Base-by-base conservation (phyloP, 2,113 vertebrate species). In the Oncorhynchus nerka region DNA sequence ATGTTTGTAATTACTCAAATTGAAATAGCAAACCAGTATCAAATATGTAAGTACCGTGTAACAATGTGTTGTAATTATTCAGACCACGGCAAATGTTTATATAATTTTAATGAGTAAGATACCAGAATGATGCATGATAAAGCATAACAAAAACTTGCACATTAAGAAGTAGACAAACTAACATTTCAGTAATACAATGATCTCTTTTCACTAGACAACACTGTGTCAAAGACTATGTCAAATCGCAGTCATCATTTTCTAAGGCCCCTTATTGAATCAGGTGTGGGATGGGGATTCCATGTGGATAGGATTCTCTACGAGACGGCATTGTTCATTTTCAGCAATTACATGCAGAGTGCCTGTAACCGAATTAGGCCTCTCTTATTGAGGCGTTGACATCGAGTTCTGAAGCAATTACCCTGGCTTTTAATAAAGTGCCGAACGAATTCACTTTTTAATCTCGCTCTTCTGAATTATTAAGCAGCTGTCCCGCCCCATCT, bases 401-500 rank as follows among this genome's bases (percentile, higher is more conserved):
- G 71, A 82, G 83, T 86, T 92, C 89, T 91, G 89, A 92, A 91
- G 91, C 92, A 93, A 94, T 94, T 93, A 93, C 91, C 77, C 77
- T 32, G 71, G 67, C 87, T 92, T 93, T 91, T 93, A 94, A 94
- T 94, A 94, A 93, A 86, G 59, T 67, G 15, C 68, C 81, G 76
- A 66, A 84, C 78, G 82, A 90, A 91, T 87, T 81, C 84, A 64
- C 87, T 88, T 91, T 94, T 93, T 93, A 93, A 94, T 93, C 91
- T 93, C 86, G 65, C 67, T 75, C 57, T 91, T 76, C 80, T 94
- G 89, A 94, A 94, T 94, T 92, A 94, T 94, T 93, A 90, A 94
- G 85, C 87, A 92, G 83, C 85, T 89, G 84, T 81, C 89, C 90
- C 77, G 73, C 77, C 51, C 51, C 65, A 76, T 74, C 45, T 66